Conservation (phyloP, 1,140 invertebrate species). For the Harpegnathos saltator region DNA sequence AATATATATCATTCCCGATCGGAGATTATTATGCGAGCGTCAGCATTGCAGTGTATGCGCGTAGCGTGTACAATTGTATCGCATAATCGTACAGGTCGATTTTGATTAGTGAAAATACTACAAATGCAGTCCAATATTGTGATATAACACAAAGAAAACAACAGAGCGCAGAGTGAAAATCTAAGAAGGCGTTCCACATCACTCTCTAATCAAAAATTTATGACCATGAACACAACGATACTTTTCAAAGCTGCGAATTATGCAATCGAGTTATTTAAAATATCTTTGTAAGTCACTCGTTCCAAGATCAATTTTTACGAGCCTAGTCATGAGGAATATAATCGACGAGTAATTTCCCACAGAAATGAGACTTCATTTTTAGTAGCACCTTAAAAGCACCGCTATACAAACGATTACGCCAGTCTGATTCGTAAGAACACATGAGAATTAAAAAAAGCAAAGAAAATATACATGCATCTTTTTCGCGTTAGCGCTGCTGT, state of each 20-base stretch:
- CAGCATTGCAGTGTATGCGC: not conserved
- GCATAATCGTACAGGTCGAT: not conserved
- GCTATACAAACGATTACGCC: too few relatives aligned
- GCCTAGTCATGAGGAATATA: too few relatives aligned
- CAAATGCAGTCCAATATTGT: slow-evolving; percentile 2
- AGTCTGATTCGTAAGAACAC: too few relatives aligned
- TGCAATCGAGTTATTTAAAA: not conserved
- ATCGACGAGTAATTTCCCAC: too few relatives aligned
- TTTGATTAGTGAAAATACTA: not conserved
- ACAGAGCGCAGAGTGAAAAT: too few relatives aligned
- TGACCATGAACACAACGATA: not conserved
- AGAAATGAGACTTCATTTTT: too few relatives aligned
- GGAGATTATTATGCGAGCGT: slow-evolving; percentile 28
- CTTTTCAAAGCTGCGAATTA: not conserved
- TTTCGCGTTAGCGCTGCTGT: slow-evolving; percentile 6
- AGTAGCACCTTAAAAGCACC: too few relatives aligned
- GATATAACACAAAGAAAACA: not conserved
- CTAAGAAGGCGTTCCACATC: slow-evolving; percentile 4
- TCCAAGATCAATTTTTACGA: too few relatives aligned
- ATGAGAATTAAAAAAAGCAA: not conserved
- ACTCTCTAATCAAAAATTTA: slow-evolving; percentile 12
- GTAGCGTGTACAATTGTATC: slow-evolving; percentile 27
- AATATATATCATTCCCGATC: too few relatives aligned
- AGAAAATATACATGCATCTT: not conserved
- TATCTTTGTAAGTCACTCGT: not conserved